phyloP scores from a whole-genome alignment of 2,113 vertebrate species.

The Cephalopterus ornatus region DNA sequence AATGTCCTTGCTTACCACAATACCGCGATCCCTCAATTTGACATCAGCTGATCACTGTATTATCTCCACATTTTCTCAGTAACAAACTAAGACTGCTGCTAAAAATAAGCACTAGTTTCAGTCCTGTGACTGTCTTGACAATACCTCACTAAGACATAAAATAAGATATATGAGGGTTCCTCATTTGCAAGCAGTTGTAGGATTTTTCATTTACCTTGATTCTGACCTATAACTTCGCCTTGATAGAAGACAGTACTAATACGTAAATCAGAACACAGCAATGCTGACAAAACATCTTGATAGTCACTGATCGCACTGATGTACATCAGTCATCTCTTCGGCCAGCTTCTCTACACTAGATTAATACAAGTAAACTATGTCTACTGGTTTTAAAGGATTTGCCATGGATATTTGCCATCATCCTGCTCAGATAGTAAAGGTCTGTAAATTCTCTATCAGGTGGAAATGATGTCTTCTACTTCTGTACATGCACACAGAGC shows the following conservation, averaged over 20 bases:
- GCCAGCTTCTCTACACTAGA: background rate
- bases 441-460: background rate
- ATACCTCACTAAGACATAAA: background rate
- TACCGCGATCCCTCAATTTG: background rate
- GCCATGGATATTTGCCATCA: background rate
- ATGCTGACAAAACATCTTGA: background rate
- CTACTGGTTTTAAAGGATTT: background rate
- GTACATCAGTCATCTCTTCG: background rate
- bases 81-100: background rate
- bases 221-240: background rate
- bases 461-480: background rate
- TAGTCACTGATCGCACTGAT: background rate
- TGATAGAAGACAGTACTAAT: background rate
- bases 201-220: background rate
- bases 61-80: background rate
- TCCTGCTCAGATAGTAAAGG: background rate
- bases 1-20: background rate
- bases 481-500: background rate
- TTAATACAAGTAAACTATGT: background rate
- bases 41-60: background rate
- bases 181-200: background rate
- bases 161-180: background rate
- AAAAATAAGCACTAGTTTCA: background rate
- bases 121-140: background rate
- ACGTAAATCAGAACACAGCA: background rate